Conservation (phyloP, 2,888 invertebrate species). For the Octonoba sinensis region DNA sequence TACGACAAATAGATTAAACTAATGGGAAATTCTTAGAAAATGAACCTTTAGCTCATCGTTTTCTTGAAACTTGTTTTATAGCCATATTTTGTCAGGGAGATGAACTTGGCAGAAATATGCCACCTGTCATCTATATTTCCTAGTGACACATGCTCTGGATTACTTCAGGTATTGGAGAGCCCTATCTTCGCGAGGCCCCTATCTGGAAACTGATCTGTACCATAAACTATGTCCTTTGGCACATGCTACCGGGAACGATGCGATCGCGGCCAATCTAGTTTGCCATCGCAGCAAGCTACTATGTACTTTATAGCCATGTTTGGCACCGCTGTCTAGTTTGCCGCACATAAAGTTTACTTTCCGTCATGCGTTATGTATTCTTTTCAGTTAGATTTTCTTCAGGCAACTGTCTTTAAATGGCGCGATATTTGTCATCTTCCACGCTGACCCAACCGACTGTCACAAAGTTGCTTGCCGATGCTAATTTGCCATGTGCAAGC, state of each 20-base stretch:
- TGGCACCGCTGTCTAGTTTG: conserved; percentile 32
- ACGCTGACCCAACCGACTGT: conserved; percentile 10
- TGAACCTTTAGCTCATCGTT: too few species aligned
- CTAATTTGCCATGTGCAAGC: background rate
- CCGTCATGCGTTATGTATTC: conserved; percentile 20
- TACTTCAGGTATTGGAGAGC: conserved; percentile 20
- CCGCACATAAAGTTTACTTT: conserved; percentile 32
- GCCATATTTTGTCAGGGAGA: conserved; percentile 20
- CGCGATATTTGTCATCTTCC: conserved; percentile 48
- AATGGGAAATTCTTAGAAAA: too few species aligned
- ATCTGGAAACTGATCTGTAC: conserved; percentile 39
- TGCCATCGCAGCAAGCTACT: conserved; percentile 16
- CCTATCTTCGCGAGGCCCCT: conserved; percentile 25
- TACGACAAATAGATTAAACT: too few species aligned
- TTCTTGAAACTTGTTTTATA: background rate
- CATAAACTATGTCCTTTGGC: conserved; percentile 43
- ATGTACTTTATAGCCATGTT: conserved; percentile 48
- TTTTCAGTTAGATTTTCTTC: conserved; percentile 8
- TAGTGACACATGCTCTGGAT: conserved; percentile 30
- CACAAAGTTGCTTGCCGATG: conserved; percentile 13
- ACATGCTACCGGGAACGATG: conserved; percentile 28
- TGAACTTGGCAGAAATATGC: conserved; percentile 23
- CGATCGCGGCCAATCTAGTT: conserved; percentile 30
- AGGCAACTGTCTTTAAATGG: conserved; percentile 20
- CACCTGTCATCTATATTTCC: conserved; percentile 32